These are phyloP conservation scores for Xestia rhomboidea DNA, from an alignment of 2,888 invertebrate genomes.

Conservation along the genomic window DNA sequence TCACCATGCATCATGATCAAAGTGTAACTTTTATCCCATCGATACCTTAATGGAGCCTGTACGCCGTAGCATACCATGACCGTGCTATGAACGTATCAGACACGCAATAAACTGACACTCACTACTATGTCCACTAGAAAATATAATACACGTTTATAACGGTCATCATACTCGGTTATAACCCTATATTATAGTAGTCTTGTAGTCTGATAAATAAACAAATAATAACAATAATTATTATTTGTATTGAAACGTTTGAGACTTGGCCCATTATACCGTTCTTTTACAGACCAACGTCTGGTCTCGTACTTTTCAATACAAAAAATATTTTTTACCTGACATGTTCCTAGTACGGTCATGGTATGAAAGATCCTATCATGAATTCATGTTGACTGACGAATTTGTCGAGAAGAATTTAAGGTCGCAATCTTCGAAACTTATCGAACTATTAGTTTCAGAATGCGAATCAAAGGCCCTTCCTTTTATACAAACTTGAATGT, in stretches of 20 bases:
- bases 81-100: neutral
- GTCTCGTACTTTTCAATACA: too few species aligned
- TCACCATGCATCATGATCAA: neutral
- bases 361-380: too few species aligned
- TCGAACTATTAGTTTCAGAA: neutral
- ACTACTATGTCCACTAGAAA: neutral
- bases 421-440: neutral
- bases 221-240: too few species aligned
- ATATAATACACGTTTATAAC: too few species aligned
- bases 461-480: neutral
- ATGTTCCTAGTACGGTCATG: neutral
- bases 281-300: too few species aligned
- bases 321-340: neutral
- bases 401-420: neutral
- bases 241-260: too few species aligned
- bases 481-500: conserved; percentile 2
- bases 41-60: neutral
- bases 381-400: too few species aligned
- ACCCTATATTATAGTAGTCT: too few species aligned
- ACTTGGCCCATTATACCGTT: too few species aligned
- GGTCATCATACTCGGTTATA: too few species aligned
- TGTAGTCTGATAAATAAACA: too few species aligned
- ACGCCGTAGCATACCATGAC: neutral
- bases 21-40: neutral
- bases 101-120: neutral